These are phyloP conservation scores for Chymomyza procnemis DNA, from an alignment of 2,888 invertebrate genomes.

Conservation along the genomic window DNA sequence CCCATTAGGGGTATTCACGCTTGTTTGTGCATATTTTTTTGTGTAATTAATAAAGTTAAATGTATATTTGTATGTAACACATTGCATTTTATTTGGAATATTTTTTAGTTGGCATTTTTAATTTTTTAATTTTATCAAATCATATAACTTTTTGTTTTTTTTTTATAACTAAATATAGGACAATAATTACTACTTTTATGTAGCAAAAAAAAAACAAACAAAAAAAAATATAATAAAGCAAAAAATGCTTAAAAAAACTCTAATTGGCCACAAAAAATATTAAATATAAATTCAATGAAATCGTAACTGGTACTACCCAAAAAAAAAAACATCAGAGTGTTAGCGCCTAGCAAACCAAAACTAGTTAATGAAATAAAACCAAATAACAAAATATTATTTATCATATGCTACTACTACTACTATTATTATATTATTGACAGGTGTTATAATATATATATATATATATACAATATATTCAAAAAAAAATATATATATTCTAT, in stretches of 20 bases:
- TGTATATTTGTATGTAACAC: neutral
- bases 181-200: constrained; percentile 37
- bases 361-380: constrained; percentile 4
- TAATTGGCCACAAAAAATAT: constrained; percentile 41
- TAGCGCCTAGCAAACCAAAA: neutral
- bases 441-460: constrained; percentile 45
- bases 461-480: constrained; percentile 18
- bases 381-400: constrained; percentile 18
- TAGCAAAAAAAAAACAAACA: constrained; percentile 38
- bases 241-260: constrained; percentile 25
- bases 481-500: constrained; percentile 37
- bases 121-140: neutral
- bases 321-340: too few relatives aligned
- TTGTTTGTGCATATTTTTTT: neutral
- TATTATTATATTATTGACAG: constrained; percentile 16
- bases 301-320: constrained; percentile 1
- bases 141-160: constrained; percentile 4
- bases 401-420: constrained; percentile 18
- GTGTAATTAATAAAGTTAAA: neutral
- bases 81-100: neutral
- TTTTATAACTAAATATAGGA: constrained; percentile 46
- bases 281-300: constrained; percentile 30
- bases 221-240: too few relatives aligned
- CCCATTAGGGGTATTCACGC: neutral
- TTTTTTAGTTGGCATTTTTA: neutral